Conservation (phyloP, 2,888 invertebrate species). For the Emesis russula region DNA sequence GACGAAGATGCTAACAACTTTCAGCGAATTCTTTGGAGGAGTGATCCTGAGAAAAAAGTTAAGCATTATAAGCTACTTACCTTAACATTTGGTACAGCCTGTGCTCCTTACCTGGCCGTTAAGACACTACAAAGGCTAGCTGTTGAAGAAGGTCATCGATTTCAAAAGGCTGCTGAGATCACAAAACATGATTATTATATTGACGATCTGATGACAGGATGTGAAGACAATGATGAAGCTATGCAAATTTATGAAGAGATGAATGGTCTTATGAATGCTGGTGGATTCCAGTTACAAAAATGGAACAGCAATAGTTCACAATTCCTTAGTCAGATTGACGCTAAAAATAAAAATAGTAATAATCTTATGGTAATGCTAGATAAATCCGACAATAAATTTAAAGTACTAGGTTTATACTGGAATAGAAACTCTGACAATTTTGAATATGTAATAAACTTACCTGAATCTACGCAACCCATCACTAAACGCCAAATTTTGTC, state of each 20-base stretch:
- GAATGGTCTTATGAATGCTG: slow-evolving; percentile 76
- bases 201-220: slow-evolving; percentile 82
- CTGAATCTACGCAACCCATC: background rate
- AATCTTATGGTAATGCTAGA: slow-evolving; percentile 6
- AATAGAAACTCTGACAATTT: slow-evolving; percentile 25
- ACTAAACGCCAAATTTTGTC: slow-evolving; percentile 62
- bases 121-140: slow-evolving; percentile 73
- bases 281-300: slow-evolving; percentile 87
- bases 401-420: slow-evolving; percentile 52
- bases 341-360: background rate
- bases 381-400: slow-evolving; percentile 39
- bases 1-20: background rate
- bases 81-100: slow-evolving; percentile 93
- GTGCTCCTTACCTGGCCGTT: slow-evolving; percentile 76
- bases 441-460: slow-evolving; percentile 22
- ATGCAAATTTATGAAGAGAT: slow-evolving; percentile 74
- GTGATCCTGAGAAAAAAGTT: background rate
- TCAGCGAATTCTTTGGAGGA: slow-evolving; percentile 16
- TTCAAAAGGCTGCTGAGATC: slow-evolving; percentile 48
- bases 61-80: slow-evolving; percentile 91
- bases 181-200: slow-evolving; percentile 66
- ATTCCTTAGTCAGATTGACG: slow-evolving; percentile 34
- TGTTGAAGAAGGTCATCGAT: slow-evolving; percentile 37
- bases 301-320: slow-evolving; percentile 65
- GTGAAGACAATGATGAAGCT: slow-evolving; percentile 67